phyloP scores from a whole-genome alignment of 2,113 vertebrate species.

The Coptodon bakossiorum region DNA sequence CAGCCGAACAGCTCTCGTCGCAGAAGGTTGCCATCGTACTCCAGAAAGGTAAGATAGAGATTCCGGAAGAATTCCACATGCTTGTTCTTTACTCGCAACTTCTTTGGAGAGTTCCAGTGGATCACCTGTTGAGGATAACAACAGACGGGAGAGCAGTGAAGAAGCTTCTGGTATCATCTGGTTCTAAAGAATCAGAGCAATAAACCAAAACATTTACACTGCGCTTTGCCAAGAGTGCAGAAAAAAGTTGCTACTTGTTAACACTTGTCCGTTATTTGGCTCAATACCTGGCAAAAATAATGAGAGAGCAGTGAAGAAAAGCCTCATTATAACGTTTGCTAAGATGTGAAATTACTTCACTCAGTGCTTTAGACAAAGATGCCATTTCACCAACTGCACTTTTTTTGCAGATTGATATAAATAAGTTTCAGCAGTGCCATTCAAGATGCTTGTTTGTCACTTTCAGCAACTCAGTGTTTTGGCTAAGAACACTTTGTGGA shows the following conservation, averaged over 20 bases:
- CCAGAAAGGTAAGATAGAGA: conserved; percentile 95
- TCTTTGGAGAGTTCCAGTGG: conserved; percentile 99
- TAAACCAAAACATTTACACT: background rate
- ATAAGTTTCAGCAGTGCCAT: background rate
- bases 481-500: background rate
- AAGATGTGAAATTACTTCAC: background rate
- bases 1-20: conserved; percentile 93
- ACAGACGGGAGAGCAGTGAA: background rate
- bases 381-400: background rate
- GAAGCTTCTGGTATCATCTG: background rate
- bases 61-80: conserved; percentile 98
- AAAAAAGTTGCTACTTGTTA: background rate
- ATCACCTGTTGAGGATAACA: conserved; percentile 79
- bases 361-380: background rate
- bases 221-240: background rate
- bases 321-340: background rate
- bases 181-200: background rate
- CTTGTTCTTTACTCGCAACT: conserved; percentile 96
- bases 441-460: background rate
- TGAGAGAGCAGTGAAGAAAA: background rate
- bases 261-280: accelerated
- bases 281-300: background rate
- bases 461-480: background rate
- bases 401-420: background rate
- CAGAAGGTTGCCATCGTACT: conserved; percentile 94